phyloP scores from a whole-genome alignment of 35 echinoderm and acorn worm species.

The Apostichopus californicus region DNA sequence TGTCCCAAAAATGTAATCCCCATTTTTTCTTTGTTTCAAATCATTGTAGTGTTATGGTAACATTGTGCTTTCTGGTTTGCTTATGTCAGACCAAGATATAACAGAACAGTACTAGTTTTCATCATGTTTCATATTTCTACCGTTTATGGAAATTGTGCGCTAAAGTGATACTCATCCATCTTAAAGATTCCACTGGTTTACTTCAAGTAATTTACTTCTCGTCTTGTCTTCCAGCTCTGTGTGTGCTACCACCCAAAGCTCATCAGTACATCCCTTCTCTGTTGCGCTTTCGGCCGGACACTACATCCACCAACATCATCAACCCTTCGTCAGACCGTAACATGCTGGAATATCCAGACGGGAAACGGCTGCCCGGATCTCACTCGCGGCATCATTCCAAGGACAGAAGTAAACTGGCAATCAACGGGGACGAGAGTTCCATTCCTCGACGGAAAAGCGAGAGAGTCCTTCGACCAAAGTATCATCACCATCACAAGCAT shows the following conservation, averaged over 20 bases:
- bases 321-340: neutral
- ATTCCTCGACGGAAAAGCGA: constrained; percentile 55
- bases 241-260: constrained; percentile 78
- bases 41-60: too few relatives aligned
- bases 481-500: constrained; percentile 35
- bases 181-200: neutral
- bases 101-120: too few relatives aligned
- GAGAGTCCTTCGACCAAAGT: constrained; percentile 39
- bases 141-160: too few relatives aligned
- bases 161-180: too few relatives aligned
- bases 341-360: neutral
- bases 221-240: constrained; percentile 71
- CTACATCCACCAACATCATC: neutral
- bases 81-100: too few relatives aligned
- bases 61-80: too few relatives aligned
- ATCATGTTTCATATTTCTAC: too few relatives aligned
- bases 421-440: constrained; percentile 22
- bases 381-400: constrained; percentile 22
- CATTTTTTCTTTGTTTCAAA: too few relatives aligned
- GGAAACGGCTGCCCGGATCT: neutral
- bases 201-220: neutral
- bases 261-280: constrained; percentile 78
- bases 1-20: too few relatives aligned
- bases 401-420: neutral
- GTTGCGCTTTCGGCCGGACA: constrained; percentile 60